phyloP scores from a whole-genome alignment of 2,888 invertebrate species.

The Agapetus fuscipes region DNA sequence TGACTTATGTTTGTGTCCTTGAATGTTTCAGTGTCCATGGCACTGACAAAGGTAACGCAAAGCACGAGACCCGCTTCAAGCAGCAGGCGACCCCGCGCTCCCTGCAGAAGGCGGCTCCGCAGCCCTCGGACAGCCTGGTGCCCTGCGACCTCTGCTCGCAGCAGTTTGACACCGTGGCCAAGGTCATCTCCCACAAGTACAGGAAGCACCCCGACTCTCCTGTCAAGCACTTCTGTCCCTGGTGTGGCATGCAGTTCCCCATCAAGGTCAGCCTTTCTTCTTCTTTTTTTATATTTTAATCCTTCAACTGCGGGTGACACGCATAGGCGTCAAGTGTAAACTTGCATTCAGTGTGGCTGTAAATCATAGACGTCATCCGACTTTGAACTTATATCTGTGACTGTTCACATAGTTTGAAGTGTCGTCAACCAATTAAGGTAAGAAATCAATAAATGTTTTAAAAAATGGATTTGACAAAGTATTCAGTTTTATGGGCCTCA shows the following conservation, averaged over 20 bases:
- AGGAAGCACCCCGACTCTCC: slow-evolving; percentile 53
- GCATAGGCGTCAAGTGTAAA: no score
- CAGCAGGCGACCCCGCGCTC: no score
- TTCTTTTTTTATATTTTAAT: no score
- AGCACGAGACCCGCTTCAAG: neutral
- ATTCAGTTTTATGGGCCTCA: no score
- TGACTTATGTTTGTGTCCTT: neutral
- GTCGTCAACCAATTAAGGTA: no score
- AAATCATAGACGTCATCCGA: no score
- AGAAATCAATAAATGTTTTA: no score
- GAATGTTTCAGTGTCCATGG: slow-evolving; percentile 9
- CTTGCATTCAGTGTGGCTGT: no score
- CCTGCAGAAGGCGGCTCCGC: neutral
- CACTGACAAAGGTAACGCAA: neutral
- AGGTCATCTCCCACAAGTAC: slow-evolving; percentile 58
- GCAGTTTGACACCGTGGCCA: slow-evolving; percentile 47
- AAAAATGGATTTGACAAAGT: no score
- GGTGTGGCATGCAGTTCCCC: slow-evolving; percentile 60
- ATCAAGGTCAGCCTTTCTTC: slow-evolving; percentile 50
- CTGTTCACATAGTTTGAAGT: no score
- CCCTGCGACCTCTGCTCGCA: slow-evolving; percentile 53
- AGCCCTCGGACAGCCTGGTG: slow-evolving; percentile 26
- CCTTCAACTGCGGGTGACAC: no score
- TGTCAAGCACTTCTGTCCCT: slow-evolving; percentile 54
- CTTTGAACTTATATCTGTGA: no score